Evolutionary conservation across 2,888 invertebrate species (phyloP).

Genomic region (Suillia variegata): DNA sequence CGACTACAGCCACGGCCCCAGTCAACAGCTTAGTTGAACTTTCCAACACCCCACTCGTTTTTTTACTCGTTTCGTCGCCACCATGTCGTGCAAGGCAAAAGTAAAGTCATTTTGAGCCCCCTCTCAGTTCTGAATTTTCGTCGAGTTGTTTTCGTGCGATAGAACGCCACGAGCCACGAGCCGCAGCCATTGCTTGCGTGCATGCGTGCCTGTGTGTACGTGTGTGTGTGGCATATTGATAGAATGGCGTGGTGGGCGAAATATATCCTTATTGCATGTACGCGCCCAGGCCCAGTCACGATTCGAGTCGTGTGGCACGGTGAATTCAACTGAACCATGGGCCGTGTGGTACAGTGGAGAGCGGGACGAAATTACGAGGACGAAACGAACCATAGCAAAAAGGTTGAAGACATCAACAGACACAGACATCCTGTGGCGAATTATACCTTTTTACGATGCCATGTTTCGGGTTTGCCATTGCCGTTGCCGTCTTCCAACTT

Average conservation of each 20-base stretch:
- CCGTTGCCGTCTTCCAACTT: conserved; percentile 10
- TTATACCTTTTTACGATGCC: conserved; percentile 47
- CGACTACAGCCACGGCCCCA: conserved; percentile 16
- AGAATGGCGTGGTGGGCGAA: conserved; percentile 6
- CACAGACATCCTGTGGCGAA: conserved; percentile 56
- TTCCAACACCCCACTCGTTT: conserved; percentile 9
- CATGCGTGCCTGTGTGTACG: conserved; percentile 10
- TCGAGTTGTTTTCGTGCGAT: conserved; percentile 7
- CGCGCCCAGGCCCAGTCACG: neutral
- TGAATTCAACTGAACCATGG: too few relatives aligned
- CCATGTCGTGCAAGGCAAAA: too few relatives aligned
- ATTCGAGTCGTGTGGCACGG: too few relatives aligned
- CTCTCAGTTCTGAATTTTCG: too few relatives aligned
- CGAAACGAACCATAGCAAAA: conserved; percentile 37
- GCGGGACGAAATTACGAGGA: too few relatives aligned
- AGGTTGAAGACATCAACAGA: conserved; percentile 41
- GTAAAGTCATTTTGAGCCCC: conserved; percentile 20
- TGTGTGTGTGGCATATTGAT: conserved; percentile 13
- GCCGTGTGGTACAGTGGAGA: too few relatives aligned
- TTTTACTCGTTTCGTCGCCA: neutral
- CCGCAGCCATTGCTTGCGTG: neutral
- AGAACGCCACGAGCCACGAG: conserved; percentile 10
- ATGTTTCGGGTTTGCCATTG: conserved; percentile 37
- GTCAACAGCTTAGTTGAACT: conserved; percentile 7
- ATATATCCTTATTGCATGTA: conserved; percentile 16